phyloP scores from a whole-genome alignment of 2,113 vertebrate species.

The Psettodes erumei region DNA sequence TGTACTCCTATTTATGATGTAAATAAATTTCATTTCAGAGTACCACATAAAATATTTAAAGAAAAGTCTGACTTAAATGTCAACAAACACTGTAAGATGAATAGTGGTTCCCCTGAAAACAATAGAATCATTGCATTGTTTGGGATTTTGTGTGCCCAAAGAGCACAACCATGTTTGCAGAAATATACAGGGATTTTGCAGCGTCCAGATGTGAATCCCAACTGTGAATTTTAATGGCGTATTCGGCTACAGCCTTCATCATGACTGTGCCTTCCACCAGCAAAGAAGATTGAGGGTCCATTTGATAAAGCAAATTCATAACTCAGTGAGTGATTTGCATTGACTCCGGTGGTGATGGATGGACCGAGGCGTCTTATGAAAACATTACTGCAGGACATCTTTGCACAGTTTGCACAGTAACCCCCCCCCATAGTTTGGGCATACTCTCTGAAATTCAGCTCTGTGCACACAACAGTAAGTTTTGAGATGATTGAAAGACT shows the following conservation, averaged over 20 bases:
- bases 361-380: slow-evolving; percentile 41
- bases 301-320: slow-evolving; percentile 55
- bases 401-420: slow-evolving; percentile 54
- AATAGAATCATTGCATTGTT: background rate
- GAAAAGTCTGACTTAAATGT: background rate
- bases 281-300: slow-evolving; percentile 25
- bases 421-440: slow-evolving; percentile 37
- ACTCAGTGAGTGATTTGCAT: slow-evolving; percentile 64
- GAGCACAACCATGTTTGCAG: slow-evolving; percentile 38
- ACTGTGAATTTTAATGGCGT: slow-evolving; percentile 59
- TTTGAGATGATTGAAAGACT: slow-evolving; percentile 60
- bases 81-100: background rate
- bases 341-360: slow-evolving; percentile 61
- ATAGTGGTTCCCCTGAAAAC: too few species aligned
- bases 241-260: slow-evolving; percentile 41
- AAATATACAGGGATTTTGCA: slow-evolving; percentile 20
- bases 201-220: slow-evolving; percentile 50
- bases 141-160: slow-evolving; percentile 6
- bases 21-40: background rate
- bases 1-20: background rate
- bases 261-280: slow-evolving; percentile 27
- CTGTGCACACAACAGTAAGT: slow-evolving; percentile 45
- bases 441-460: slow-evolving; percentile 45
- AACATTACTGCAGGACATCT: slow-evolving; percentile 68
- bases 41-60: background rate